Evolutionary conservation across 2,888 invertebrate species (phyloP).

Genomic region (Drosophila putrida): DNA sequence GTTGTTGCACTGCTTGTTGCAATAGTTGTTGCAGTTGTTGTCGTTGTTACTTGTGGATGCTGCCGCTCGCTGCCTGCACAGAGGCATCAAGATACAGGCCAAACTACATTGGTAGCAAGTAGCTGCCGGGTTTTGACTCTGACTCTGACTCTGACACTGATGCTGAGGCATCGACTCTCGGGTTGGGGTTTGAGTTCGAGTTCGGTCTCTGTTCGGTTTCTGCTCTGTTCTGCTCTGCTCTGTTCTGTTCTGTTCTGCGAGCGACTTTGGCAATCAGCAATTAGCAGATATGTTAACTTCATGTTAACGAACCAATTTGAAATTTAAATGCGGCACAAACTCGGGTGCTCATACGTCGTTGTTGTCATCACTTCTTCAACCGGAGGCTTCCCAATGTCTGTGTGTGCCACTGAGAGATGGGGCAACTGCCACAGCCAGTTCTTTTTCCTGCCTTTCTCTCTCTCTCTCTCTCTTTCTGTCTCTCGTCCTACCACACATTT

Average conservation of each 20-base stretch:
- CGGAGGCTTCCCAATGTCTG: slow-evolving; percentile 61
- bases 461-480: not conserved
- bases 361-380: slow-evolving; percentile 79
- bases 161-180: slow-evolving; percentile 36
- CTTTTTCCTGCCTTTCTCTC: slow-evolving; percentile 24
- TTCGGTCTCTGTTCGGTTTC: slow-evolving; percentile 13
- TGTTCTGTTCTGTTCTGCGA: slow-evolving; percentile 50
- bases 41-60: slow-evolving; percentile 59
- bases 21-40: slow-evolving; percentile 35
- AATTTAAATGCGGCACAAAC: slow-evolving; percentile 81
- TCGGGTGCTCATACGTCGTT: slow-evolving; percentile 77
- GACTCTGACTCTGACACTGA: slow-evolving; percentile 30
- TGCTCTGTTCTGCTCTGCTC: slow-evolving; percentile 12
- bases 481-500: slow-evolving; percentile 46
- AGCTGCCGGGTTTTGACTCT: slow-evolving; percentile 65
- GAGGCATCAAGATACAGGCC: slow-evolving; percentile 76
- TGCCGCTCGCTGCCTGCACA: slow-evolving; percentile 68
- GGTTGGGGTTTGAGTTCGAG: slow-evolving; percentile 29
- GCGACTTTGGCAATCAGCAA: slow-evolving; percentile 81
- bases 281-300: slow-evolving; percentile 82
- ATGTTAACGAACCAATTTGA: slow-evolving; percentile 82
- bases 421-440: slow-evolving; percentile 29
- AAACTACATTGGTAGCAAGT: slow-evolving; percentile 78
- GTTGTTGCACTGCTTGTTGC: slow-evolving; percentile 30
- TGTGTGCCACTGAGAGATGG: slow-evolving; percentile 35